A percentile compares a stretch with the other conserved stretches of the same genome.
Conservation (phyloP, 53 echinoderm and acorn worm genomes). For the Arbacia lixula region DNA sequence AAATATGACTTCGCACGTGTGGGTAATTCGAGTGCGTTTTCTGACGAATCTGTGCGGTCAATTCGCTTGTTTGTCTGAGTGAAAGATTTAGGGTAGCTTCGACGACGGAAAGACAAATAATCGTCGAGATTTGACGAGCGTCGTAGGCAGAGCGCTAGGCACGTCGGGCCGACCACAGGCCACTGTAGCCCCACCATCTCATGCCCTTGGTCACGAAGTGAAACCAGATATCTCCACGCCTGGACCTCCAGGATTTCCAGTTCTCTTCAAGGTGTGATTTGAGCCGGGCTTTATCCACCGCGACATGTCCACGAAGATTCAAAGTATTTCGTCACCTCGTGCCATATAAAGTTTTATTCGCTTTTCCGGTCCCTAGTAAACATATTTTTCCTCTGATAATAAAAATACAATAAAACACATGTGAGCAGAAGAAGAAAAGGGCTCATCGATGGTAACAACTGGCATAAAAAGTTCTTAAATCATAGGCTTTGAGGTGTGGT, state of each 20-base stretch:
- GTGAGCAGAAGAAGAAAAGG: too few species aligned
- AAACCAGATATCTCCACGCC: conserved; percentile 8
- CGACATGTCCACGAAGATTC: too few species aligned
- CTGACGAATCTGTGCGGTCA: conserved; percentile 34
- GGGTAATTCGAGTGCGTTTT: conserved; percentile 38
- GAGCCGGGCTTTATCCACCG: too few species aligned
- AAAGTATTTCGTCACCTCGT: conserved; percentile 40
- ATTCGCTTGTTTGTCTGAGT: conserved; percentile 20
- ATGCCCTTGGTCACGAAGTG: conserved; percentile 23
- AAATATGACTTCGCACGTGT: conserved; percentile 16
- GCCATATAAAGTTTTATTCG: conserved; percentile 12
- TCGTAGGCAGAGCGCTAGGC: conserved; percentile 6
- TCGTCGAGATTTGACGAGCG: conserved; percentile 21
- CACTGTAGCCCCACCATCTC: background rate
- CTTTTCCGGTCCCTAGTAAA: conserved; percentile 20
- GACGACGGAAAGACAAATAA: conserved; percentile 24
- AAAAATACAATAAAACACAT: too few species aligned
- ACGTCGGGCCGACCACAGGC: conserved; percentile 20
- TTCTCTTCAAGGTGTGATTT: too few species aligned
- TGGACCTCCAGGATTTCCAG: too few species aligned
- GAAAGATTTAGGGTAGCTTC: conserved; percentile 33
- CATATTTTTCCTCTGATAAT: too few species aligned
- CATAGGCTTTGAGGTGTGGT: too few species aligned
- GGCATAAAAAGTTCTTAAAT: too few species aligned
- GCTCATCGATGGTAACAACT: too few species aligned